These are phyloP conservation scores for Drosophila rubida DNA, from an alignment of 2,888 invertebrate species.

Conservation along the genomic window DNA sequence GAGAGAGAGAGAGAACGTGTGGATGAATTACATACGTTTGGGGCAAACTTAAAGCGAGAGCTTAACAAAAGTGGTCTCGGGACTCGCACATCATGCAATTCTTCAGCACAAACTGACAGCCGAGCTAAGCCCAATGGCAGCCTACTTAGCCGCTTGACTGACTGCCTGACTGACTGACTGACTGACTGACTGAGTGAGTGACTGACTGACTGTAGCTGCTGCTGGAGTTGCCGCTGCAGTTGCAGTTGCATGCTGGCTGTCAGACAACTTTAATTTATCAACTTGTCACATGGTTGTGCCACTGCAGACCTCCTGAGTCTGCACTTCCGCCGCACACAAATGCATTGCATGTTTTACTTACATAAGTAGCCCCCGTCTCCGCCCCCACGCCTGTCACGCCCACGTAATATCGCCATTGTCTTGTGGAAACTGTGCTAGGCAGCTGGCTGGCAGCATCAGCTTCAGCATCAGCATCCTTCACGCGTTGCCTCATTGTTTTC, in stretches of 20 bases:
- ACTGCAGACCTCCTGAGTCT: constrained; percentile 24
- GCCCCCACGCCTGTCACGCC: constrained; percentile 23
- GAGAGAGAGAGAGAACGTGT: constrained; percentile 17
- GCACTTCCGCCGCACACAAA: constrained; percentile 27
- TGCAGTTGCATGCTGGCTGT: constrained; percentile 34
- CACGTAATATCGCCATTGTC: constrained; percentile 55
- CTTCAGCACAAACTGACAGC: constrained; percentile 43
- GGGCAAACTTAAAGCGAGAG: constrained; percentile 34
- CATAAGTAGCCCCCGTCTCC: constrained; percentile 12
- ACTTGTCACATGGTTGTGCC: constrained; percentile 68
- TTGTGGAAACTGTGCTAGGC: constrained; percentile 48
- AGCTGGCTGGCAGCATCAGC: constrained; percentile 36
- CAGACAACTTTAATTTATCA: constrained; percentile 71
- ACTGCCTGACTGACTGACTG: constrained; percentile 37
- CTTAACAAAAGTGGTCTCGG: constrained; percentile 31
- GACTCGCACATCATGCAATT: constrained; percentile 47
- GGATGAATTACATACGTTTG: not conserved
- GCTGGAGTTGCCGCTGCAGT: constrained; percentile 23
- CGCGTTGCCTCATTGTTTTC: constrained; percentile 61
- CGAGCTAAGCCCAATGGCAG: constrained; percentile 47
- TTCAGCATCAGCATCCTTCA: constrained; percentile 28
- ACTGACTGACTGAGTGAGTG: constrained; percentile 28
- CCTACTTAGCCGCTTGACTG: constrained; percentile 50
- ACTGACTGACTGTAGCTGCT: constrained; percentile 19
- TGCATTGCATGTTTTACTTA: constrained; percentile 53